Conservation (phyloP, 2,113 vertebrate genomes). For the Aviceda subcristata region DNA sequence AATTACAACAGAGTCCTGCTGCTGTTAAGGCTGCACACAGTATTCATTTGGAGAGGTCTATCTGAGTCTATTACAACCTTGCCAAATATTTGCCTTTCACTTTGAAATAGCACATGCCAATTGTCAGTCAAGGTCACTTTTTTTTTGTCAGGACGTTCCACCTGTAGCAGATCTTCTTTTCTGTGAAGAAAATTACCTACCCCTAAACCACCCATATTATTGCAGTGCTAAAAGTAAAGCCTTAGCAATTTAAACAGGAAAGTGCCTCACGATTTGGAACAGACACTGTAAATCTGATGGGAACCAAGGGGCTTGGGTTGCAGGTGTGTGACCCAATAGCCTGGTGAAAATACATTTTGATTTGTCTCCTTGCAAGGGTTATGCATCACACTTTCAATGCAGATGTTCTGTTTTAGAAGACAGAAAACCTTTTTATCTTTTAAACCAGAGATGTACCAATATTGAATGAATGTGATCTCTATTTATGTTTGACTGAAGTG, state of each 20-base stretch:
- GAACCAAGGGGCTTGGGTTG: neutral
- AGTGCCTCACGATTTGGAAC: neutral
- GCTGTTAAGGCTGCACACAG: neutral
- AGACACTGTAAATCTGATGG: neutral
- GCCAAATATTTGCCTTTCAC: neutral
- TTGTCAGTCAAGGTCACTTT: neutral
- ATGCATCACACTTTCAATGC: neutral
- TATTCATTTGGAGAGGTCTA: neutral
- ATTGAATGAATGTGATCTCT: neutral
- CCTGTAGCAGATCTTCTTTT: neutral
- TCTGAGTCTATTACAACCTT: neutral
- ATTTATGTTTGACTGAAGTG: neutral
- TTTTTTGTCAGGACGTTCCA: neutral
- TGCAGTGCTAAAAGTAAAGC: neutral
- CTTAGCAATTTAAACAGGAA: neutral
- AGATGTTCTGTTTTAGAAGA: neutral
- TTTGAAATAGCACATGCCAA: neutral
- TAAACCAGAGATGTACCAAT: neutral
- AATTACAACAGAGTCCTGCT: neutral
- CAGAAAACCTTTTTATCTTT: neutral
- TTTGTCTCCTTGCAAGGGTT: neutral
- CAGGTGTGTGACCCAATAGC: neutral
- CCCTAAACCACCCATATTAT: neutral
- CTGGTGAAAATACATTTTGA: neutral
- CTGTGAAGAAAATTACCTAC: neutral